Base-by-base conservation (phyloP, 2,113 vertebrate genomes). In the Todiramphus chloris region DNA sequence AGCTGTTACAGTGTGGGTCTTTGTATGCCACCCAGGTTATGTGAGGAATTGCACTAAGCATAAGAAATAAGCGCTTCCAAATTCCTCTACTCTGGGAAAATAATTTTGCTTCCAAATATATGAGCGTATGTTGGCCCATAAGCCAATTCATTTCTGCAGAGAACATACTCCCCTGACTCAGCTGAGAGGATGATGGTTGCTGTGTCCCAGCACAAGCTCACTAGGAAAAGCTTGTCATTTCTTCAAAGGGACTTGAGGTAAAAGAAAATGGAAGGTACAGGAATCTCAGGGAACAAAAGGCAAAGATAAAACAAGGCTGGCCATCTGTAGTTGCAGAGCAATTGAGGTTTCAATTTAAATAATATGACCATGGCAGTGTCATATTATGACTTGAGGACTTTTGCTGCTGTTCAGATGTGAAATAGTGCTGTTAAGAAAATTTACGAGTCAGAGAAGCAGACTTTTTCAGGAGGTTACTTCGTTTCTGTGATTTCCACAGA, bases 201-300 rank as follows among this genome's bases (percentile, higher is more conserved):
- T 63, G 19, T 76, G 31, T 7, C 15, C 8, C 0, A 5, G 39
- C 33, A 56, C 21, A 60, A 48, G 8, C 25, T 73, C 10, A 3
- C 6, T 30, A 64, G 30, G 13, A 69, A 53, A 56, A 83, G 4
- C 7, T 16, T 51, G 9, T 50, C 0, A 0, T 41, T 43, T 28
- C 39, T 91, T 72, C 30, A 37, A 9, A 64, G 43, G 8, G 37
- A 59, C 13, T 84, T 6, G 2, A 48, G 39, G 33, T 66, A 19
- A 44, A 92, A 64, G 12, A 41, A 81, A 62, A 51, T 46, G 21
- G 43, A 68, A 55, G 33, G 30, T n/a, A 33, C 11, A 16, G 15
- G 10, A 33, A 33, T 62, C 37, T 1, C 3, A 27, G 23, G 56
- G 18, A 79, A 30, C 11, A 79, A 53, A 78, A 87, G 23, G 10